Base-by-base conservation (phyloP, 1,140 invertebrate genomes). In the Paracyclopina nana region DNA sequence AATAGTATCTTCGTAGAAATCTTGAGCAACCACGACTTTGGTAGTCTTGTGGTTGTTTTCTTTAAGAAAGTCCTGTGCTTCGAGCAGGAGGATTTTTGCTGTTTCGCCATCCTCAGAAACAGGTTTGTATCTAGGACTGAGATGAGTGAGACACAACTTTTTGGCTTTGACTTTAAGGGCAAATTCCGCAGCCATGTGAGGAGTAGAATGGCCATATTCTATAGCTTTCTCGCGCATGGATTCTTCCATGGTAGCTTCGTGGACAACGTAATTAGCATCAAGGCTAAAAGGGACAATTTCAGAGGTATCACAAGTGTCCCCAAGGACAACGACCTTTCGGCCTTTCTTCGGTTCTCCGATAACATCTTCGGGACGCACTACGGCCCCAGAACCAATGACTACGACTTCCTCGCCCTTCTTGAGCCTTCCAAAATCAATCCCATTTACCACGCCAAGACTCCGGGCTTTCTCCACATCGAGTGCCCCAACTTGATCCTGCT, bases 371-470 rank as follows among this genome's bases (percentile, higher is more conserved):
- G 34, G 34, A 3, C 20, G n/a, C 14, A 38, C 20, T 20, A 4
- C 34, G 34, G 14, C 34, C 20, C 34, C 34, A 38, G 14, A 16
- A 38, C 20, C 34, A n/a, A 38, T 16, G 34, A 20, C 34, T n/a
- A n/a, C n/a, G n/a, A 38, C 34, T 16, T 20, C n/a, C 20, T 38
- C 20, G 5, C 34, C 34, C 14, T 8, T 38, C 34, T 38, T 38
- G 5, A 45, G 22, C 11, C n/a, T 18, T 5, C n/a, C 20, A 25
- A 14, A 68, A 25, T 62, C 38, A 16, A 63, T 63, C 27, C 68
- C 68, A 46, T 65, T 60, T 29, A 55, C 55, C 6, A 69, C 48
- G 11, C 64, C 65, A 26, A 60, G 50, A 12, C 56, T 48, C 53
- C 57, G 58, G 14, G 66, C 50, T 41, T 57, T 59, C 1, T 56